These are phyloP conservation scores for Eupeodes luniger DNA, from an alignment of 2,888 invertebrate genomes.

Conservation along the genomic window DNA sequence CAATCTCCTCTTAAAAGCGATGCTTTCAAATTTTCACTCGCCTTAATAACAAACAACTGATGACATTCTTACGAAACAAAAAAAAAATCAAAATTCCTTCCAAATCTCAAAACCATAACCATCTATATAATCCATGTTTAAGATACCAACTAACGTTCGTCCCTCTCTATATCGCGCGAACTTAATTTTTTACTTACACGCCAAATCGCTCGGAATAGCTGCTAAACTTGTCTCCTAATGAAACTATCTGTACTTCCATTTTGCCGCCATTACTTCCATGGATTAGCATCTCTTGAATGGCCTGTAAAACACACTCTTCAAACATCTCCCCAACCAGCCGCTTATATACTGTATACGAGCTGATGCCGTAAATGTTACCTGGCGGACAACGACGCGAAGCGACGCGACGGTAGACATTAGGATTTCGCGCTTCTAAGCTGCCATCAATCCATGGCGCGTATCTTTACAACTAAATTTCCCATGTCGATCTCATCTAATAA, in stretches of 20 bases:
- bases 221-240: constrained; percentile 61
- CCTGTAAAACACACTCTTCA: constrained; percentile 67
- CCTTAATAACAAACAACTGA: too few species aligned
- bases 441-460: constrained; percentile 69
- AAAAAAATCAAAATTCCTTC: not conserved
- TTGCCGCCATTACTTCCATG: constrained; percentile 61
- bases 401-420: constrained; percentile 42
- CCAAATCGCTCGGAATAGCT: constrained; percentile 20
- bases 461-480: constrained; percentile 76
- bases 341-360: not conserved
- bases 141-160: constrained; percentile 1
- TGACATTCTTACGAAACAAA: too few species aligned
- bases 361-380: not conserved
- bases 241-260: constrained; percentile 62
- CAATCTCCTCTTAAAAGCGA: too few species aligned
- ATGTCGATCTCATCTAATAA: constrained; percentile 81
- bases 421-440: constrained; percentile 56
- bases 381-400: not conserved
- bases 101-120: not conserved
- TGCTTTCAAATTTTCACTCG: too few species aligned
- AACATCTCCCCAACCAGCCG: constrained; percentile 10
- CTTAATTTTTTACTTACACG: constrained; percentile 39
- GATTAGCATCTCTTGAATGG: constrained; percentile 72
- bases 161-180: not conserved
- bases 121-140: constrained; percentile 19